Evolutionary conservation across 2,797 vertebrate species (phyloP).

Genomic region (Chiloscyllium punctatum): DNA sequence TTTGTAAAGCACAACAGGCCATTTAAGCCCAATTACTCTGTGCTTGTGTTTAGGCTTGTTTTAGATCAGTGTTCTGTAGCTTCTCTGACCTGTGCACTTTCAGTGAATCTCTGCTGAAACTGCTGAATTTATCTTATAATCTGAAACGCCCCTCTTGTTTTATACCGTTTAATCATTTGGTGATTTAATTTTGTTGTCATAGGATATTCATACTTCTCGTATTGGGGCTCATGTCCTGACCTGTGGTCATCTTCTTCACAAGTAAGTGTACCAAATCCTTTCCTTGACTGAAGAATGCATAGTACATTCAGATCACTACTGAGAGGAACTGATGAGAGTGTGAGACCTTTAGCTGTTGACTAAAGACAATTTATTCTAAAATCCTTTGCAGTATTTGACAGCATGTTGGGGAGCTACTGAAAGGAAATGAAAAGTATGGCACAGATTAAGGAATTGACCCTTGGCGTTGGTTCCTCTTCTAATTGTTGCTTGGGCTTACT

Average conservation of each 20-base stretch:
- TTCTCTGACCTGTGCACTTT: background rate
- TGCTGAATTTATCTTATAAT: background rate
- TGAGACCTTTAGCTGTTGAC: background rate
- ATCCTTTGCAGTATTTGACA: background rate
- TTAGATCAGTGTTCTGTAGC: background rate
- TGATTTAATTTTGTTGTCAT: constrained; percentile 38
- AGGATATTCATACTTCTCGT: constrained; percentile 94
- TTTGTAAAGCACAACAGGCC: background rate
- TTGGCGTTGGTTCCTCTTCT: background rate
- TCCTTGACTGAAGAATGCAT: no score
- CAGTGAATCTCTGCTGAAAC: no score
- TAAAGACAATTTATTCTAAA: background rate
- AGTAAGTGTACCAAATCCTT: constrained; percentile 53
- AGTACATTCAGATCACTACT: background rate
- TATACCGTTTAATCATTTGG: background rate
- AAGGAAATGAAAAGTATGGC: background rate
- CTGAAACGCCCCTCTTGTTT: background rate
- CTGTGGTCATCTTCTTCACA: constrained; percentile 89
- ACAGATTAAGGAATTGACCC: background rate
- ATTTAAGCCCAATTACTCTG: background rate
- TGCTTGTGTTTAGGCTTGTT: background rate
- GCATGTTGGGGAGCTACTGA: background rate
- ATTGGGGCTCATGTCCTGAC: constrained; percentile 80
- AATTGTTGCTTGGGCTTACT: background rate
- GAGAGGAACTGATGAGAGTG: background rate